Conservation (phyloP, 2,888 invertebrate species). For the Eupithecia subfuscata region DNA sequence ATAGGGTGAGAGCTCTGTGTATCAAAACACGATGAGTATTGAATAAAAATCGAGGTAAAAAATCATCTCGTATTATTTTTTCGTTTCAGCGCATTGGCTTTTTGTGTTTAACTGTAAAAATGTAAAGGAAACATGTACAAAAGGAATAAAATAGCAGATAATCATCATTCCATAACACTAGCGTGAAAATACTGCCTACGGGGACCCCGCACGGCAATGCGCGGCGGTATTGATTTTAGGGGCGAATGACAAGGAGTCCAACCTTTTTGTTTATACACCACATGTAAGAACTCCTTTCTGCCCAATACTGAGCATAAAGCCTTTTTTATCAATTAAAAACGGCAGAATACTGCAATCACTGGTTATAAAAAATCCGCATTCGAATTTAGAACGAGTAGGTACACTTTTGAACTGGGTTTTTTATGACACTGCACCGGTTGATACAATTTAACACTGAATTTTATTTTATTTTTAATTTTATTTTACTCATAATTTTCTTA, state of each 20-base stretch:
- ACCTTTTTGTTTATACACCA: conserved; percentile 59
- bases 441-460: conserved; percentile 7
- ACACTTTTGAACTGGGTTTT: conserved; percentile 32
- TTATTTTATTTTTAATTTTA: conserved; percentile 13
- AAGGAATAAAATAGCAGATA: conserved; percentile 13
- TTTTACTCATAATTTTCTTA: conserved; percentile 14
- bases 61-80: neutral
- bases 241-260: conserved; percentile 56
- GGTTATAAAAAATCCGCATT: conserved; percentile 37
- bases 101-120: neutral
- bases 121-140: neutral
- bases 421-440: conserved; percentile 32
- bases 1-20: neutral
- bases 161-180: conserved; percentile 38
- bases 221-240: conserved; percentile 78
- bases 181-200: conserved; percentile 42
- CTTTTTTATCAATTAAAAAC: conserved; percentile 33
- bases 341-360: conserved; percentile 30
- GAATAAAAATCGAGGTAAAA: neutral
- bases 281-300: conserved; percentile 33
- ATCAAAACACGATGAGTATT: neutral
- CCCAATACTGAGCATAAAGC: conserved; percentile 29
- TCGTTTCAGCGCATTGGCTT: neutral
- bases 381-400: conserved; percentile 26
- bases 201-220: conserved; percentile 54